Conservation (phyloP, 2,797 vertebrate species). For the Melanotaenia parkinsoni region DNA sequence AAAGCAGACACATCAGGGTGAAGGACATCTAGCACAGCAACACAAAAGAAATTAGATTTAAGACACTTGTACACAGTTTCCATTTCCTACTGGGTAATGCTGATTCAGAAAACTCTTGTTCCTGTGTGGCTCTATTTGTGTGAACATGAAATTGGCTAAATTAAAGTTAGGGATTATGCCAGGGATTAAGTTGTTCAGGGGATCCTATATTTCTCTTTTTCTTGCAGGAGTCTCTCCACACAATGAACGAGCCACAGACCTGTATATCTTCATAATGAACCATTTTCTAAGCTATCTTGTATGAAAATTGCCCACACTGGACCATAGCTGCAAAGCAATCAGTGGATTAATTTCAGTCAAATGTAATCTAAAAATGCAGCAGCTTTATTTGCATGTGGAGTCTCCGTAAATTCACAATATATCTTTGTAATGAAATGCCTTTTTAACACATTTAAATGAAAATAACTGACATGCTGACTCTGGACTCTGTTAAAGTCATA, state of each 20-base stretch:
- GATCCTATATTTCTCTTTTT: constrained; percentile 73
- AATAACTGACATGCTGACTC: constrained; percentile 9
- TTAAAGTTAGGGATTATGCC: constrained; percentile 84
- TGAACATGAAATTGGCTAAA: constrained; percentile 81
- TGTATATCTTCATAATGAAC: constrained; percentile 76
- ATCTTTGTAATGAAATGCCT: neutral
- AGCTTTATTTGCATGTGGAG: constrained; percentile 4
- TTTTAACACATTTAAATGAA: constrained; percentile 2
- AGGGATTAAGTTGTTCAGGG: constrained; percentile 84
- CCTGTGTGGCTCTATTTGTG: constrained; percentile 72
- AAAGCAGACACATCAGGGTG: constrained; percentile 39
- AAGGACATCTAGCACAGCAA: constrained; percentile 57
- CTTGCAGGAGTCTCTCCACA: constrained; percentile 54
- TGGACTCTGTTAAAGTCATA: neutral
- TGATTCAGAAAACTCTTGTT: constrained; percentile 62
- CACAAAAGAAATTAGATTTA: constrained; percentile 53
- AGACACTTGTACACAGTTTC: constrained; percentile 39
- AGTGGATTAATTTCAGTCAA: constrained; percentile 50
- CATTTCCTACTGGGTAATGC: constrained; percentile 42
- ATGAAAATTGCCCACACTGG: constrained; percentile 40
- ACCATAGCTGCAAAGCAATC: constrained; percentile 41
- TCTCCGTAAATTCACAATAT: neutral
- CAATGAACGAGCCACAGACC: constrained; percentile 70
- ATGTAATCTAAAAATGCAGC: constrained; percentile 38
- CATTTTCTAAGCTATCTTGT: constrained; percentile 65